These are phyloP conservation scores for Baccha elongata DNA, from an alignment of 2,888 invertebrate genomes.

Conservation along the genomic window DNA sequence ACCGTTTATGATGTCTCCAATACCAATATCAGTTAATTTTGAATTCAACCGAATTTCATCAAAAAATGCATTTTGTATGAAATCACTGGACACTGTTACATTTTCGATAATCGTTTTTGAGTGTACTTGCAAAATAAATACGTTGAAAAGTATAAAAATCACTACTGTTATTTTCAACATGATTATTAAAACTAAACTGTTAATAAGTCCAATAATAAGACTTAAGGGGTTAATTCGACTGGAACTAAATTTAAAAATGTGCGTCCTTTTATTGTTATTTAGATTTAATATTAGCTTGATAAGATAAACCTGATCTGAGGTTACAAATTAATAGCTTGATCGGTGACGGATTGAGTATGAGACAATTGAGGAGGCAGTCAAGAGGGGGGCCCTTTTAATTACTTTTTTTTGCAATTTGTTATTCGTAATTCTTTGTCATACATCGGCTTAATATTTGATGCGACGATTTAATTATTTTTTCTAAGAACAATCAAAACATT, in stretches of 20 bases:
- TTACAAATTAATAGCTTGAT: too few species aligned
- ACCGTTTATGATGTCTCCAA: not conserved
- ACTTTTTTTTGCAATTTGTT: too few species aligned
- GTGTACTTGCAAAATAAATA: not conserved
- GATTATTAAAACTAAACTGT: not conserved
- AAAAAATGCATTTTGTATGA: slow-evolving; percentile 27
- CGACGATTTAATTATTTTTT: too few species aligned
- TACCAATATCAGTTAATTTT: not conserved
- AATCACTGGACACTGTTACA: slow-evolving; percentile 36
- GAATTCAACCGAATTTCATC: slow-evolving; percentile 8
- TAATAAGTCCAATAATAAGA: not conserved
- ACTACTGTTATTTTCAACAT: slow-evolving; percentile 6
- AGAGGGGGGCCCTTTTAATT: too few species aligned
- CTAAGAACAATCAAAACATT: too few species aligned
- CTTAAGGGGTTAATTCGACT: not conserved
- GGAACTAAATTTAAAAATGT: not conserved
- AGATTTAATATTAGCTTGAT: too few species aligned
- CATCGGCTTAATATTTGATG: too few species aligned
- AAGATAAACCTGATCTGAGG: too few species aligned
- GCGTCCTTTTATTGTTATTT: not conserved
- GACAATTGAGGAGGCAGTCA: too few species aligned
- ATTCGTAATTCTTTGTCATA: too few species aligned
- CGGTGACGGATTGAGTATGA: too few species aligned
- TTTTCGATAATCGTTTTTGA: slow-evolving; percentile 14
- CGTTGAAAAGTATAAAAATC: slow-evolving; percentile 1